Percentiles rank a stretch among this genome's conserved stretches.
These are phyloP conservation scores for Muntiacus reevesi DNA, from an alignment of 2,113 vertebrate species.

Conservation along the genomic window DNA sequence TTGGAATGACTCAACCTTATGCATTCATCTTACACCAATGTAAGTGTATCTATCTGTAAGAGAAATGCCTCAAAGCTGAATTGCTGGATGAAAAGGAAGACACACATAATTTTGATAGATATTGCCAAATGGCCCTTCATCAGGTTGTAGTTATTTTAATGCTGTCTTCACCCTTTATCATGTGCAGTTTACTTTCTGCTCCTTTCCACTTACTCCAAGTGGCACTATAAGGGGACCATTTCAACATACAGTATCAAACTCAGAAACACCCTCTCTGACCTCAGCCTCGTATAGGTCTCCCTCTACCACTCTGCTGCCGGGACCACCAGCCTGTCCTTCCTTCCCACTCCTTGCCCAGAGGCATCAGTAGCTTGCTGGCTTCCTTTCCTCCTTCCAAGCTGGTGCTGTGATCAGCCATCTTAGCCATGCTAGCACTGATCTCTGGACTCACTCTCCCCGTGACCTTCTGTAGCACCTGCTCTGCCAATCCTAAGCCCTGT, in stretches of 20 bases:
- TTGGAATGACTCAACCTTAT: neutral
- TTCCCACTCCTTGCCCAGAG: neutral
- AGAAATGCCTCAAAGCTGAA: neutral
- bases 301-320: neutral
- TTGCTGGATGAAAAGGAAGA: neutral
- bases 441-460: neutral
- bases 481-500: neutral
- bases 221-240: neutral
- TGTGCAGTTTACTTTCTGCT: neutral
- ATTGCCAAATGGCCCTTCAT: neutral
- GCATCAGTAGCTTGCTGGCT: neutral
- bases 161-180: neutral
- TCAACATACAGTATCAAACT: neutral
- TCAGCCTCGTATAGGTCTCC: neutral
- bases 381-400: neutral
- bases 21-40: neutral
- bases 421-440: neutral
- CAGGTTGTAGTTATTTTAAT: neutral
- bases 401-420: neutral
- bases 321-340: neutral
- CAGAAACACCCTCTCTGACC: neutral
- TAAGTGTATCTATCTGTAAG: neutral
- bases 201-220: neutral
- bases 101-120: neutral
- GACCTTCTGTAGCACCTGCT: constrained; percentile 42